These are phyloP conservation scores for Dendronephthya gigantea DNA, from an alignment of 64 coral and sea anemone genomes.

Conservation along the genomic window DNA sequence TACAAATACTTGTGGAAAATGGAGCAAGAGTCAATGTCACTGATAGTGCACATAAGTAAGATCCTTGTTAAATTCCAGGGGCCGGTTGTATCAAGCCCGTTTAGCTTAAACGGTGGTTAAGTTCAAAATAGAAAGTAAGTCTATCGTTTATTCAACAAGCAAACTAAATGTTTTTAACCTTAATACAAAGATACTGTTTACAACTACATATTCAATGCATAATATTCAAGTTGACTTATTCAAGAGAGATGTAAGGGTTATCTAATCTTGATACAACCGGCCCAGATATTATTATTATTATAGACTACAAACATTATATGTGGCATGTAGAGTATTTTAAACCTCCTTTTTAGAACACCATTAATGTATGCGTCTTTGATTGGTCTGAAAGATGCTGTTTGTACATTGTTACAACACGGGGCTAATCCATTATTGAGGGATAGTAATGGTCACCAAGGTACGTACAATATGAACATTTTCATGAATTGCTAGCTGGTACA, in stretches of 20 bases:
- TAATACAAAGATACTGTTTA: no score
- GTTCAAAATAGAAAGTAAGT: no score
- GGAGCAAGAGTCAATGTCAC: constrained; percentile 86
- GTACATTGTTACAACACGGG: constrained; percentile 62
- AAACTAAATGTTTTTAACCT: no score
- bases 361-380: constrained; percentile 88
- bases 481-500: no score
- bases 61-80: background rate
- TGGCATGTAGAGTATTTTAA: background rate
- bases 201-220: no score
- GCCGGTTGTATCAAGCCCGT: no score
- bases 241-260: no score
- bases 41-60: constrained; percentile 87
- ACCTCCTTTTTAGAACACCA: constrained; percentile 46
- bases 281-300: background rate
- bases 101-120: no score
- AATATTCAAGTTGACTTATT: no score
- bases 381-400: constrained; percentile 46
- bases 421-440: constrained; percentile 69
- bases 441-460: constrained; percentile 70
- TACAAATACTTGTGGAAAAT: constrained; percentile 54
- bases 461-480: background rate
- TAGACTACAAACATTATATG: background rate
- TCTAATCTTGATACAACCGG: no score
- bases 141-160: no score